A percentile compares a stretch with the other conserved stretches of the same genome.
Evolutionary conservation across 2,797 vertebrate genomes (phyloP).

Genomic region (Echeneis naucrates): DNA sequence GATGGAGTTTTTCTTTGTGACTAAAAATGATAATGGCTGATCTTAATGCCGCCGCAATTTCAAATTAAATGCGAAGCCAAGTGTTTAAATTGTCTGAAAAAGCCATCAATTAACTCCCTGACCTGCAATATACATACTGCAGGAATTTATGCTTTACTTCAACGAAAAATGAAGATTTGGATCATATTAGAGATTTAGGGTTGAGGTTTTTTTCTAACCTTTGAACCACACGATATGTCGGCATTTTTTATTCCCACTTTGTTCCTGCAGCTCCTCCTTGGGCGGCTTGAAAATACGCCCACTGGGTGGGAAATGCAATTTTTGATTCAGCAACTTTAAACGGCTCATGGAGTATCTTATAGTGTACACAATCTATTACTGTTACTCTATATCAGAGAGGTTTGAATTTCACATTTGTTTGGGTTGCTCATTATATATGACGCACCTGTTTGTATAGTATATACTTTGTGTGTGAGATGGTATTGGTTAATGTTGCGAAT

Average conservation of each 20-base stretch:
- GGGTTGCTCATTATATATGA: no score
- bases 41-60: slow-evolving; percentile 57
- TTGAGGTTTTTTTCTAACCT: slow-evolving; percentile 35
- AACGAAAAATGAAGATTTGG: slow-evolving; percentile 21
- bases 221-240: slow-evolving; percentile 6
- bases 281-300: neutral
- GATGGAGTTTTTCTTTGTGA: slow-evolving; percentile 50
- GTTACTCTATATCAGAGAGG: neutral
- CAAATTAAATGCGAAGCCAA: slow-evolving; percentile 50
- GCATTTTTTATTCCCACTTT: neutral
- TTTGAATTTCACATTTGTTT: neutral
- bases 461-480: no score
- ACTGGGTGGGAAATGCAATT: neutral
- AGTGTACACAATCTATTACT: neutral
- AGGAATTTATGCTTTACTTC: slow-evolving; percentile 27
- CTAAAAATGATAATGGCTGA: slow-evolving; percentile 54
- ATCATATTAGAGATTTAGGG: neutral
- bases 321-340: neutral
- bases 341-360: neutral
- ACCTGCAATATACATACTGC: slow-evolving; percentile 19
- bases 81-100: slow-evolving; percentile 51
- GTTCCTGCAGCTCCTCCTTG: neutral
- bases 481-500: no score
- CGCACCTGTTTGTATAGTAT: no score
- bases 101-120: slow-evolving; percentile 16